Evolutionary conservation across 2,888 invertebrate genomes (phyloP).

Genomic region (Eudasyphora cyanicolor): DNA sequence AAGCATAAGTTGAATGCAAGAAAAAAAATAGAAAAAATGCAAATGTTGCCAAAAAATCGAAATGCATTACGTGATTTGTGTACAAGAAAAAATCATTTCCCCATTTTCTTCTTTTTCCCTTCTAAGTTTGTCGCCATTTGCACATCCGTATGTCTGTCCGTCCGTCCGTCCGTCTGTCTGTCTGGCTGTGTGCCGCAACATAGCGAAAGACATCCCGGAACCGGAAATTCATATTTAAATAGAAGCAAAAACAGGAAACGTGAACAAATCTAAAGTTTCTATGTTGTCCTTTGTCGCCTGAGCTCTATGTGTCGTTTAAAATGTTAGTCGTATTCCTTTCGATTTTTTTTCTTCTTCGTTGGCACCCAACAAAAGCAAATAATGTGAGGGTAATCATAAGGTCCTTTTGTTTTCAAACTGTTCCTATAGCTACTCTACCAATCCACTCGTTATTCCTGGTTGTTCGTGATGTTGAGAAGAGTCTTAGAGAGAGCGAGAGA

Average conservation of each 20-base stretch:
- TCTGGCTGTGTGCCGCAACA: too few species aligned
- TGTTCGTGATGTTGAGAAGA: neutral
- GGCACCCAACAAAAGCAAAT: neutral
- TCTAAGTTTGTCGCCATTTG: neutral
- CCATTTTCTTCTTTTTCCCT: neutral
- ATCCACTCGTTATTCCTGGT: too few species aligned
- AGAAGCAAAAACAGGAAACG: neutral
- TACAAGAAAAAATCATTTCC: neutral
- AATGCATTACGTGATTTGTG: constrained; percentile 18
- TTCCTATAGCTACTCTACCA: too few species aligned
- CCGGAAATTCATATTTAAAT: constrained; percentile 19
- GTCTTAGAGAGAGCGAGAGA: too few species aligned
- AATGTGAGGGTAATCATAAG: neutral
- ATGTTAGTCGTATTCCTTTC: too few species aligned
- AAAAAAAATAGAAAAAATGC: neutral
- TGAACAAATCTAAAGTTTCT: neutral
- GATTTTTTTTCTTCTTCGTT: too few species aligned
- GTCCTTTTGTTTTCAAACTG: neutral
- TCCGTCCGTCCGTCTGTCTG: neutral
- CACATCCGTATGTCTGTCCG: too few species aligned
- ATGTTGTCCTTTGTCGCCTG: too few species aligned
- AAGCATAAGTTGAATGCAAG: neutral
- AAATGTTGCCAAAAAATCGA: constrained; percentile 17
- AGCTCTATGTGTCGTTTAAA: too few species aligned
- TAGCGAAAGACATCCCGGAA: neutral